Base-by-base conservation (phyloP, 2,888 invertebrate genomes). In the Plagiodera versicolora region DNA sequence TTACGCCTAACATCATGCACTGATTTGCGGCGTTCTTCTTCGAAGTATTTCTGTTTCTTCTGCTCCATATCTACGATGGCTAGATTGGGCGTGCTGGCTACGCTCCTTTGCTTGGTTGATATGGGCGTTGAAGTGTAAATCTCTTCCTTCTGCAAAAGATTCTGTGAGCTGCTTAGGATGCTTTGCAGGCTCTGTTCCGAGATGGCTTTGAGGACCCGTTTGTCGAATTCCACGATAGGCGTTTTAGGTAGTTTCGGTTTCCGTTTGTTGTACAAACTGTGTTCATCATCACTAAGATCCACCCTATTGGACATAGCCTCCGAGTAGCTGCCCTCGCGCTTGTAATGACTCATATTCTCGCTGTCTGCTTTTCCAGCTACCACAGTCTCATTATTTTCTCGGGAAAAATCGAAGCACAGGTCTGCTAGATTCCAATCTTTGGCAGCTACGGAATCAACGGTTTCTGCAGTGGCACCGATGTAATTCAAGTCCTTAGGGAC, bases 401-500 rank as follows among this genome's bases (percentile, higher is more conserved):
- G 11, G 11, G 19, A 9, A 9, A 18, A 45, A 20, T 61, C 61
- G 4, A 51, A 49, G 50, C 47, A 54, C 45, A 61, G 28, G 32
- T 80, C 80, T 35, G 74, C 77, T 44, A 81, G 66, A 66, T 81
- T 80, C 69, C 76, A 81, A 65, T 81, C 79, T 61, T 81, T 79
- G 16, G 74, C 77, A 1, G 82, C 81, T 16, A 81, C 76, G 0
- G 81, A 79, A 18, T 60, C 56, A 47, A 60, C 44, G 35, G 47
- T 52, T 10, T 56, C 19, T 16, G 49, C 61, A 45, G 45, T 63
- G 44, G 24, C 62, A 52, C 64, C 82, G 67, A 81, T 85, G 70
- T 88, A 83, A 81, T 89, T 86, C 65, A 89, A 82, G 74, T 88
- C 86, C 73, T 87, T 87, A 72, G 89, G 89, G 61, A 89, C 85